These are phyloP conservation scores for Heteropelma amictum DNA, from an alignment of 2,888 invertebrate genomes.

Conservation along the genomic window DNA sequence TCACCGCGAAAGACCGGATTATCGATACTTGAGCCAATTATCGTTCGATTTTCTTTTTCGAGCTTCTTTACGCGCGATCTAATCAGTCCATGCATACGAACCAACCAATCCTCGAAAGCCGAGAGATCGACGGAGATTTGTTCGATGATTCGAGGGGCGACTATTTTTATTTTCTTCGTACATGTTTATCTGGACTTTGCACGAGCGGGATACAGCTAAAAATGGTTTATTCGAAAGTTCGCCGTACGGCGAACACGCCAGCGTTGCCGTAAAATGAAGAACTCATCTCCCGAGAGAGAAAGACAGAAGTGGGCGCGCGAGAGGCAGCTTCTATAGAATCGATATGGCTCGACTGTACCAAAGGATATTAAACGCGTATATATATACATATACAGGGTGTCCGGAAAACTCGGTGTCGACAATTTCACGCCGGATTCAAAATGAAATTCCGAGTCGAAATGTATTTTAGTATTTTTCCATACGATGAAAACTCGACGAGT, in stretches of 20 bases:
- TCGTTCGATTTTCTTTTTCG: too few relatives aligned
- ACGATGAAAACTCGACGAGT: too few relatives aligned
- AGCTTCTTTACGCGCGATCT: background rate
- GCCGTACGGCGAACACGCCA: background rate
- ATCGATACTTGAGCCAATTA: too few relatives aligned
- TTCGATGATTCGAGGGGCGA: background rate
- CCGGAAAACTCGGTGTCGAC: too few relatives aligned
- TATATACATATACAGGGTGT: background rate
- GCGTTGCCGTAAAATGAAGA: constrained; percentile 23
- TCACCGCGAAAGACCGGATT: too few relatives aligned
- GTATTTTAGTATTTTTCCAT: too few relatives aligned
- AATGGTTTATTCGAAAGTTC: background rate
- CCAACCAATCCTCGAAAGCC: background rate
- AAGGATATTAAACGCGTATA: constrained; percentile 3
- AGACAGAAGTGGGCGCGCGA: too few relatives aligned
- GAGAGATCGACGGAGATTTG: background rate
- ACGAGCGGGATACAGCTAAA: background rate
- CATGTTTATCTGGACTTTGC: too few relatives aligned
- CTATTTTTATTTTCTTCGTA: constrained; percentile 8
- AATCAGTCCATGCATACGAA: constrained; percentile 3
- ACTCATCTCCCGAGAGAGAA: too few relatives aligned
- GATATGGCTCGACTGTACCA: constrained; percentile 45
- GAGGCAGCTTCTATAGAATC: constrained; percentile 36
- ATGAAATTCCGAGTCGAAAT: too few relatives aligned
- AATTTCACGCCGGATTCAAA: too few relatives aligned